These are phyloP conservation scores for Crambe crambe DNA, from an alignment of 37 sponge, comb jelly and placozoan genomes.

Conservation along the genomic window DNA sequence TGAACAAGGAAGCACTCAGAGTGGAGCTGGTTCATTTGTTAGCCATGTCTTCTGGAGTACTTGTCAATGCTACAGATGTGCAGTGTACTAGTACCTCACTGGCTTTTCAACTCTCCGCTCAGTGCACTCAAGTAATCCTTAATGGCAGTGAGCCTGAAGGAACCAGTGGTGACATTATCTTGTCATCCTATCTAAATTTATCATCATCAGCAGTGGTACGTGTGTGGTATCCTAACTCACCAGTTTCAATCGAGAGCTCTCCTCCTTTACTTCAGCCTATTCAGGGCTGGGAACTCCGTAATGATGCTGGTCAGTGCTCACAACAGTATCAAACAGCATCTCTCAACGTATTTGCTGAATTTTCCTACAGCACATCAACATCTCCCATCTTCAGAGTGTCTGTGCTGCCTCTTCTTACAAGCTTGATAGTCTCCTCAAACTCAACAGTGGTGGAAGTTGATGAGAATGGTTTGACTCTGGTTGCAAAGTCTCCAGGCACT, in stretches of 20 bases:
- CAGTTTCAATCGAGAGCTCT: not conserved
- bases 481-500: constrained; percentile 41
- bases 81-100: constrained; percentile 16
- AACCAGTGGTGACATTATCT: constrained; percentile 16
- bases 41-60: constrained; percentile 22
- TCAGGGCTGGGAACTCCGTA: constrained; percentile 27
- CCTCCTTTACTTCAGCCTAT: constrained; percentile 33
- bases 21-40: constrained; percentile 10
- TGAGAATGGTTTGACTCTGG: constrained; percentile 1
- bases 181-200: constrained; percentile 9
- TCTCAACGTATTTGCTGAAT: constrained; percentile 35
- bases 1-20: constrained; percentile 18
- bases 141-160: constrained; percentile 54
- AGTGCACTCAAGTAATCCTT: constrained; percentile 41
- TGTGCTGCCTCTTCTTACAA: constrained; percentile 32
- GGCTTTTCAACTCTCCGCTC: constrained; percentile 30
- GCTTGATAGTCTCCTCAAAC: constrained; percentile 28
- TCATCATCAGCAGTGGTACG: constrained; percentile 14
- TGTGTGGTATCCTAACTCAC: constrained; percentile 67
- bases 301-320: constrained; percentile 22
- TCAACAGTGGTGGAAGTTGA: constrained; percentile 17
- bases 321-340: constrained; percentile 53
- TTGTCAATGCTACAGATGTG: not conserved
- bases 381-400: constrained; percentile 30
- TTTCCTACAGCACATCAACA: constrained; percentile 25